Evolutionary conservation across 2,113 vertebrate genomes (phyloP).

Genomic region (Galeopterus variegatus): DNA sequence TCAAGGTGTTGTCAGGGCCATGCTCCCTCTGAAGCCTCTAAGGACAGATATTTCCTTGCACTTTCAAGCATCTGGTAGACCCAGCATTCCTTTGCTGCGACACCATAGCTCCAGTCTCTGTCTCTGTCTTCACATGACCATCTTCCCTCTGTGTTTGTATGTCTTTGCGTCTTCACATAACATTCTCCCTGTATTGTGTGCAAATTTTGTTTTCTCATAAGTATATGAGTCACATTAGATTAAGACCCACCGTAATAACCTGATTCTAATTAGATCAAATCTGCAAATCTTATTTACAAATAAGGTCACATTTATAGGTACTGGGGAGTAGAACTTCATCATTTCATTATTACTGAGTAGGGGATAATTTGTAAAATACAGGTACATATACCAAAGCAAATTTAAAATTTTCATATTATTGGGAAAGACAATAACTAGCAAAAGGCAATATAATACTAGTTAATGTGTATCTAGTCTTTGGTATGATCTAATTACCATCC

Average conservation of each 20-base stretch:
- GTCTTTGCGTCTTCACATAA: not conserved
- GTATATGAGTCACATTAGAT: not conserved
- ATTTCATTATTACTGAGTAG: too few relatives aligned
- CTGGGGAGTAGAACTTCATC: not conserved
- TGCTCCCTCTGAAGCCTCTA: not conserved
- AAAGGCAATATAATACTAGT: not conserved
- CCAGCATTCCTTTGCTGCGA: not conserved
- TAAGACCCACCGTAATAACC: not conserved
- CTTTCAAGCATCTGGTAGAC: not conserved
- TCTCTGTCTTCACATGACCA: not conserved
- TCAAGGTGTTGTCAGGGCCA: not conserved
- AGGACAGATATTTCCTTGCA: not conserved
- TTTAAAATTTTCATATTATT: not conserved
- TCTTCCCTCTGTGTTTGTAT: not conserved
- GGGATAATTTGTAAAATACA: not conserved
- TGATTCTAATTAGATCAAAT: not conserved
- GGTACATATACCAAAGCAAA: not conserved
- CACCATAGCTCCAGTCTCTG: not conserved
- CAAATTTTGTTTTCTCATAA: not conserved
- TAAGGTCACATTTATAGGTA: not conserved
- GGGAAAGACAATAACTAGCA: not conserved
- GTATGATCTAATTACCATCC: not conserved
- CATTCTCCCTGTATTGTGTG: not conserved
- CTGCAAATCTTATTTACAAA: not conserved
- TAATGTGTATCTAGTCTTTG: not conserved